Conservation (phyloP, 2,113 vertebrate genomes). For the Mustela lutreola region DNA sequence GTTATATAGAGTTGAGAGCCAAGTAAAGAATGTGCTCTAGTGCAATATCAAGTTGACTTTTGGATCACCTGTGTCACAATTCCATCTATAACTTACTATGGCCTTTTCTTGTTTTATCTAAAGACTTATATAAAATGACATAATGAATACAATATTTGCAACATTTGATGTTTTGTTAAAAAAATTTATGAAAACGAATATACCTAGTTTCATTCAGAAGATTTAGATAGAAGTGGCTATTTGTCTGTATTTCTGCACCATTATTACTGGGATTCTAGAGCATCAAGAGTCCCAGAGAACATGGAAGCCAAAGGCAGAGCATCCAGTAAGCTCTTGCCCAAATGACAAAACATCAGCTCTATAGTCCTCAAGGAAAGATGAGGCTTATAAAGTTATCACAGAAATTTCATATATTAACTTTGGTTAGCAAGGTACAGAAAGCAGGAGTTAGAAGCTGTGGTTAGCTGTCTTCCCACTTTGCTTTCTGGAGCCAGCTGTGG, state of each 20-base stretch:
- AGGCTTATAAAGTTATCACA: background rate
- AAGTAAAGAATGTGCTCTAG: background rate
- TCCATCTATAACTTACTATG: background rate
- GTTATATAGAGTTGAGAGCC: background rate
- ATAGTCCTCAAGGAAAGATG: background rate
- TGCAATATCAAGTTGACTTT: background rate
- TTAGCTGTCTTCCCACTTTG: background rate
- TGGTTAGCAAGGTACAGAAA: background rate
- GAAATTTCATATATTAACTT: background rate
- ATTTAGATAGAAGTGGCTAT: background rate
- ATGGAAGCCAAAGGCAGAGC: background rate
- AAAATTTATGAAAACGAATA: constrained; percentile 33
- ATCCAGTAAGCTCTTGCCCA: background rate
- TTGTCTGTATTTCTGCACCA: background rate
- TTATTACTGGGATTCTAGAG: background rate
- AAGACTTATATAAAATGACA: constrained; percentile 7
- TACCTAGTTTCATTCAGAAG: background rate
- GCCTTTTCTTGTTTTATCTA: background rate
- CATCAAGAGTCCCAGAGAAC: background rate
- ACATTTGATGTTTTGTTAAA: constrained; percentile 3
- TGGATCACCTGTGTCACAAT: background rate
- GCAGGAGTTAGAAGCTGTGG: background rate
- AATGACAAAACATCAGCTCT: background rate
- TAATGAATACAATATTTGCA: background rate
- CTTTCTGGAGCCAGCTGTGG: background rate